These are phyloP conservation scores for Pteromalus puparum DNA, from an alignment of 1,140 invertebrate species.

Conservation along the genomic window DNA sequence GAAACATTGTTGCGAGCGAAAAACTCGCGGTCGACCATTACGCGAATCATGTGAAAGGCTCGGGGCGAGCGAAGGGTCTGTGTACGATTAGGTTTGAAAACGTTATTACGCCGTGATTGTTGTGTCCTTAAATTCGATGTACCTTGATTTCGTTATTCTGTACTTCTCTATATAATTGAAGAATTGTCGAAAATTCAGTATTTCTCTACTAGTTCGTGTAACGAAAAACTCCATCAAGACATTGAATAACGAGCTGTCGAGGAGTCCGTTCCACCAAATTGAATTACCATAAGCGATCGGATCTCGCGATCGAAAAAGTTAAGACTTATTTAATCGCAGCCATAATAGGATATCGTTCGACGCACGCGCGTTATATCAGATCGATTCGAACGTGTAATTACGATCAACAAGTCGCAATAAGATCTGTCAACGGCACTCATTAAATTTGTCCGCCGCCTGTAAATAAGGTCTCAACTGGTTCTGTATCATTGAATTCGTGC, in stretches of 20 bases:
- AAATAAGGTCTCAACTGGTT: conserved; percentile 9
- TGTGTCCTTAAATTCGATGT: not conserved
- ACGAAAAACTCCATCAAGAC: too few species aligned
- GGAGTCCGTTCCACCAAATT: not conserved
- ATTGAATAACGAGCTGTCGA: too few species aligned
- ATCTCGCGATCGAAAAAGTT: not conserved
- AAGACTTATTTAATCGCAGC: not conserved
- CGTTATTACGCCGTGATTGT: not conserved
- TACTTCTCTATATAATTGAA: too few species aligned
- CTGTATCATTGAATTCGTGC: conserved; percentile 30
- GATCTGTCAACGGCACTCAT: conserved; percentile 22
- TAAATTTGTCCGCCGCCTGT: conserved; percentile 12
- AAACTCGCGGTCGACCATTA: not conserved
- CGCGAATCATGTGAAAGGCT: conserved; percentile 7
- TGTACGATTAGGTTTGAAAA: not conserved
- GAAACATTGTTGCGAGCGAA: conserved; percentile 18
- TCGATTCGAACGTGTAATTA: conserved; percentile 23
- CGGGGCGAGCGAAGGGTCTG: not conserved
- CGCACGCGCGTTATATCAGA: not conserved
- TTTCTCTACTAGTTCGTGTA: too few species aligned
- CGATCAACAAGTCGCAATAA: conserved; percentile 37
- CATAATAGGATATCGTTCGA: conserved; percentile 1
- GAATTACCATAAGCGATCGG: not conserved
- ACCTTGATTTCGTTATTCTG: not conserved
- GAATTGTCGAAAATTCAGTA: too few species aligned